phyloP scores from a whole-genome alignment of 2,888 invertebrate species.

The Noctua janthina region DNA sequence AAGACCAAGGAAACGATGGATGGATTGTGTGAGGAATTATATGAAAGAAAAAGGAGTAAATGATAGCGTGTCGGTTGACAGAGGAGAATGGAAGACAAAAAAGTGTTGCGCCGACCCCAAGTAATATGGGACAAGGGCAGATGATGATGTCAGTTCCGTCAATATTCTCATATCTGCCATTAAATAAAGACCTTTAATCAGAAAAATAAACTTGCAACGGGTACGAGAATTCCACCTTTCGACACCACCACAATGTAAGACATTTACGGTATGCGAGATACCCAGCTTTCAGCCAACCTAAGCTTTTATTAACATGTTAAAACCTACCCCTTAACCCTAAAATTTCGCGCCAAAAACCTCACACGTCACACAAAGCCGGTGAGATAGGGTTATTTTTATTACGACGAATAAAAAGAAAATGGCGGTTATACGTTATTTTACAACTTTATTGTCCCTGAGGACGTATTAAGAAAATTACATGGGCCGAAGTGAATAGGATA shows the following conservation, averaged over 20 bases:
- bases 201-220: not conserved
- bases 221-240: not conserved
- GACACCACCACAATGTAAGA: not conserved
- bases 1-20: no score
- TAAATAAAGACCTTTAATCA: not conserved
- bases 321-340: constrained; percentile 55
- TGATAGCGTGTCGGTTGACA: no score
- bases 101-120: no score
- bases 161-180: not conserved
- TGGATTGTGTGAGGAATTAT: no score
- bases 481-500: constrained; percentile 49
- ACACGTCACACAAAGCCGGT: constrained; percentile 62
- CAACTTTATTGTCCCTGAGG: constrained; percentile 60
- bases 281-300: constrained; percentile 14
- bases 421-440: constrained; percentile 60
- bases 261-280: not conserved
- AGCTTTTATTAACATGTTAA: constrained; percentile 48
- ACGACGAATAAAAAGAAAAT: constrained; percentile 62
- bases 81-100: no score
- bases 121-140: no score
- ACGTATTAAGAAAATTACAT: constrained; percentile 64
- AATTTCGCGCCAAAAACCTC: constrained; percentile 50
- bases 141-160: no score
- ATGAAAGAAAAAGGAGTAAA: no score
- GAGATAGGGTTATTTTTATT: constrained; percentile 70